A percentile compares a stretch with the other conserved stretches of the same genome.
Evolutionary conservation across 2,888 invertebrate genomes (phyloP).

Genomic region (Hydroisotoma schaefferi): DNA sequence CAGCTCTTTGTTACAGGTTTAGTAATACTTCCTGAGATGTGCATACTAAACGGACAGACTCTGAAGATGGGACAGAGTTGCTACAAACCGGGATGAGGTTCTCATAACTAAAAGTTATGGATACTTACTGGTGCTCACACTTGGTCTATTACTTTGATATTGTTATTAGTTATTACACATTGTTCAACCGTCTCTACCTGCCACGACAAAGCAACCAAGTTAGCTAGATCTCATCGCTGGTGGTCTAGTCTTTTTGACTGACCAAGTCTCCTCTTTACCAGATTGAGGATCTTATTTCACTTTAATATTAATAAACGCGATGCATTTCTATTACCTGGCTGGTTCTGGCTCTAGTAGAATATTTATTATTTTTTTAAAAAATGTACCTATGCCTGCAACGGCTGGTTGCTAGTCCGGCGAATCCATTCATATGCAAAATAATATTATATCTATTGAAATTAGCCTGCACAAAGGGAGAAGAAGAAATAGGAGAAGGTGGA

Average conservation of each 20-base stretch:
- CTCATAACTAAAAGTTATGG: constrained; percentile 8
- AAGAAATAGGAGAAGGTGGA: constrained; percentile 9
- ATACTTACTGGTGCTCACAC: constrained; percentile 10
- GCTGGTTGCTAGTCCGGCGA: constrained; percentile 13
- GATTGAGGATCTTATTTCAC: background rate
- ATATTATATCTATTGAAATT: constrained; percentile 21
- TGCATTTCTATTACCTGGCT: background rate
- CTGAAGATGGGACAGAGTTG: no score
- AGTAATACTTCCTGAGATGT: no score
- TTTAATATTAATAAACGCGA: background rate
- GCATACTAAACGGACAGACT: no score
- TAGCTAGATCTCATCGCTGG: constrained; percentile 12
- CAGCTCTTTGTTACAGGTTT: no score
- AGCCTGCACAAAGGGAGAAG: constrained; percentile 10
- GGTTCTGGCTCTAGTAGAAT: constrained; percentile 1
- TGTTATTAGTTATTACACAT: constrained; percentile 15
- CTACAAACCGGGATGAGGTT: constrained; percentile 2
- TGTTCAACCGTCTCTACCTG: no score
- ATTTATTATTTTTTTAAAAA: no score
- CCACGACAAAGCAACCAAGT: constrained; percentile 10
- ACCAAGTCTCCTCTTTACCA: background rate
- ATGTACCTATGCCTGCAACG: no score
- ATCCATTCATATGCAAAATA: constrained; percentile 49
- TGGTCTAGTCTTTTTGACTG: constrained; percentile 6
- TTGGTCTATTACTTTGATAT: constrained; percentile 17